Base-by-base conservation (phyloP, 2,888 invertebrate species). In the Gastrophysa polygoni region DNA sequence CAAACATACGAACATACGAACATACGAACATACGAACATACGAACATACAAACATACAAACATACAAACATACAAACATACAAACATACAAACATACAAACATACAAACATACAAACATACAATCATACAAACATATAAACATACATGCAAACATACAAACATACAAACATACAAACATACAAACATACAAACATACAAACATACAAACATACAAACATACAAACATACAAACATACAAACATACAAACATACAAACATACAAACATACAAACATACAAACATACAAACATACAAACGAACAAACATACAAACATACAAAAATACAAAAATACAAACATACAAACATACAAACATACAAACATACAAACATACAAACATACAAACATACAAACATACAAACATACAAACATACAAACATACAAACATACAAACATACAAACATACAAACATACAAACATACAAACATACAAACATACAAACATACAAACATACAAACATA, bases 311-410 rank as follows among this genome's bases (percentile, higher is more conserved):
- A 17, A 47, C 47, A n/a, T 17, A 17, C 47, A 47, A n/a, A 47
- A 1, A 17, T 20, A 47, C 47, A 17, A 17, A 47, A 1, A 17
- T 10, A 47, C 18, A 47, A 17, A n/a, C 47, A 17, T 17, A 47
- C 18, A 47, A 17, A 16, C 47, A 47, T 20, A 47, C 18, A 47
- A 17, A 47, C 47, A 17, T 20, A 16, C 47, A 47, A 17, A 47
- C 47, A 17, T 20, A 47, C 47, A 47, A 17, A 47, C 47, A 47
- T 20, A 47, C 18, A 16, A 17, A 47, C 47, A 47, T 20, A 47
- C 47, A n/a, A 17, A 47, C 47, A 47, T 47, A n/a, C 47, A 17
- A 17, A 47, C 47, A 17, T 47, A 17, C 47, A 47, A 11, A 47
- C 18, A 47, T 17, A n/a, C 47, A 47, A 17, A n/a, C 14, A 10